Evolutionary conservation across 2,797 vertebrate species (phyloP).

Genomic region (Petrocephalus sullivani): DNA sequence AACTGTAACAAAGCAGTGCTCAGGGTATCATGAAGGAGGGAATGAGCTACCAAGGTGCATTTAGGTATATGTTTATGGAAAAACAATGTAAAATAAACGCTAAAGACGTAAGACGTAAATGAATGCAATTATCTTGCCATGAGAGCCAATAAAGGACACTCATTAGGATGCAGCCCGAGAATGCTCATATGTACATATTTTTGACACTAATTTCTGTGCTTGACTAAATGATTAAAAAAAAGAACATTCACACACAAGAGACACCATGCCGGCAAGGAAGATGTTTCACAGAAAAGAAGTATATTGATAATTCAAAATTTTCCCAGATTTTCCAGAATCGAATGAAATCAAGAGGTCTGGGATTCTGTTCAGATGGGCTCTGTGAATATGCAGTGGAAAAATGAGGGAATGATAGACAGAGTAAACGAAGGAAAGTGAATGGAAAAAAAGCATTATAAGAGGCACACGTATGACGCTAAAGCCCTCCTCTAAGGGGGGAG

Average conservation of each 20-base stretch:
- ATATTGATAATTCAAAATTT: neutral
- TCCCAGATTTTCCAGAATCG: neutral
- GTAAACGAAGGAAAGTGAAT: neutral
- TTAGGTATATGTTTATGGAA: neutral
- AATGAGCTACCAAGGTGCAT: neutral
- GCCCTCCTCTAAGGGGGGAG: neutral
- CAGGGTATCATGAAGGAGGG: neutral
- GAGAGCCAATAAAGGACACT: neutral
- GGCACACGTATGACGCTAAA: neutral
- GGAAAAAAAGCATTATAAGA: neutral
- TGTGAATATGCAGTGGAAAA: constrained; percentile 46
- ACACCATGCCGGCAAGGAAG: neutral
- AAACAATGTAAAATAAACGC: neutral
- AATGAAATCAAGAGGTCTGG: neutral
- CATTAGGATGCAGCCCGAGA: neutral
- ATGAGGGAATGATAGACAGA: constrained; percentile 32
- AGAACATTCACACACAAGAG: neutral
- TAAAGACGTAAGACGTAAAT: neutral
- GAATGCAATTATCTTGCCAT: neutral
- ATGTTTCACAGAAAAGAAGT: neutral
- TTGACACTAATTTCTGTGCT: neutral
- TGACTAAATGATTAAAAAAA: neutral
- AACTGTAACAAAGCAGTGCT: neutral
- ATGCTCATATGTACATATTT: neutral
- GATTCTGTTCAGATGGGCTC: neutral